Percentiles rank a stretch among this genome's conserved stretches.
Conservation (phyloP, 2,888 invertebrate species). For the Leucophora obtusa region DNA sequence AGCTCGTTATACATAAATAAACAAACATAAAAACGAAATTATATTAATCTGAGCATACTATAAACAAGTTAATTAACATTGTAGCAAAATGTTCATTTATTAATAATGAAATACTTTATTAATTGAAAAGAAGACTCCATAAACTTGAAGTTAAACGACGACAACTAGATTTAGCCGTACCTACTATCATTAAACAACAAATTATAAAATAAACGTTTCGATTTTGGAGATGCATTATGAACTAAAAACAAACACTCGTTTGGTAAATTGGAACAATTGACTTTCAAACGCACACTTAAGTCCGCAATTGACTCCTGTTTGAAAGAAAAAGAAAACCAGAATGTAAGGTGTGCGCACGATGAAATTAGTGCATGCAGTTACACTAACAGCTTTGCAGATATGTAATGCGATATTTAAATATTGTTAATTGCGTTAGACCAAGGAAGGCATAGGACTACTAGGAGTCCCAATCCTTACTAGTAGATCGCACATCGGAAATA, state of each 20-base stretch:
- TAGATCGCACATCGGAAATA: no score
- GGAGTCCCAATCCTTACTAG: no score
- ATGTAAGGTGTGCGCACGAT: no score
- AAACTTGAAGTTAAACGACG: neutral
- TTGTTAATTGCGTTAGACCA: no score
- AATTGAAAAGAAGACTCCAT: neutral
- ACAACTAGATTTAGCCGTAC: neutral
- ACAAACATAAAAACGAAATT: no score
- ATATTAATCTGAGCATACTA: no score
- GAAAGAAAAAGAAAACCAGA: neutral
- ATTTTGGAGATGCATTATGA: slow-evolving; percentile 8
- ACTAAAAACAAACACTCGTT: slow-evolving; percentile 34
- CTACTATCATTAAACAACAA: neutral
- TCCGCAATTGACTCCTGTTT: slow-evolving; percentile 54
- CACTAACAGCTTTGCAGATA: no score
- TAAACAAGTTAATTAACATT: neutral
- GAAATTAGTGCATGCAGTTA: no score
- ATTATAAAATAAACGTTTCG: slow-evolving; percentile 11
- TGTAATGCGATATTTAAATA: no score
- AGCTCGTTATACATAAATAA: no score
- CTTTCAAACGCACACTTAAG: slow-evolving; percentile 22
- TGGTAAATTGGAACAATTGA: slow-evolving; percentile 53
- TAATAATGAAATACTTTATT: neutral
- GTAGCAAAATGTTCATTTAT: neutral
- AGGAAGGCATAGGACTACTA: no score